These are phyloP conservation scores for Phengaris arion DNA, from an alignment of 2,888 invertebrate genomes.

Conservation along the genomic window DNA sequence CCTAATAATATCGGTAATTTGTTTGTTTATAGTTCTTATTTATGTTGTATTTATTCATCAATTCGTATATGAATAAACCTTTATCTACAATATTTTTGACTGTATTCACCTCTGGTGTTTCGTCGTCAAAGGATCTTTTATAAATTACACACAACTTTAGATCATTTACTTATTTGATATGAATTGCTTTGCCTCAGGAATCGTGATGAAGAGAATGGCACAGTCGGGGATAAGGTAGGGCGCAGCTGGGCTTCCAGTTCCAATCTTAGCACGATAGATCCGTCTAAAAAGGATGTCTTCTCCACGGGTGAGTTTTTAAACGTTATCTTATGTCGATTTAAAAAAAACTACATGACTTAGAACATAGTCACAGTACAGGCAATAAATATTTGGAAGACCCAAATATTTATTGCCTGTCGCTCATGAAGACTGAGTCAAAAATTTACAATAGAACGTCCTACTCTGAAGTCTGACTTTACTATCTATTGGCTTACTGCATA, in stretches of 20 bases:
- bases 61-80: neutral
- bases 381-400: neutral
- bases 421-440: conserved; percentile 4
- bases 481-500: neutral
- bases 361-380: neutral
- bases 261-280: conserved; percentile 78
- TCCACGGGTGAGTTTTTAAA: conserved; percentile 56
- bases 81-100: neutral
- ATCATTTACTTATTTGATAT: neutral
- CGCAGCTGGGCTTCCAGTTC: conserved; percentile 89
- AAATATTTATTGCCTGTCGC: too few relatives aligned
- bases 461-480: neutral
- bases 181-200: conserved; percentile 48
- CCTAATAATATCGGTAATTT: neutral
- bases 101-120: neutral
- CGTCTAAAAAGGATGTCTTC: conserved; percentile 70
- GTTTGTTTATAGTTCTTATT: neutral
- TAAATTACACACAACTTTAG: neutral
- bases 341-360: neutral
- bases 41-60: neutral
- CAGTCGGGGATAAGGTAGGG: conserved; percentile 70
- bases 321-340: neutral
- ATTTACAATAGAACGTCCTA: neutral
- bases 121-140: neutral
- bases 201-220: conserved; percentile 74